Base-by-base conservation (phyloP, 2,113 vertebrate species). In the Carassius auratus region DNA sequence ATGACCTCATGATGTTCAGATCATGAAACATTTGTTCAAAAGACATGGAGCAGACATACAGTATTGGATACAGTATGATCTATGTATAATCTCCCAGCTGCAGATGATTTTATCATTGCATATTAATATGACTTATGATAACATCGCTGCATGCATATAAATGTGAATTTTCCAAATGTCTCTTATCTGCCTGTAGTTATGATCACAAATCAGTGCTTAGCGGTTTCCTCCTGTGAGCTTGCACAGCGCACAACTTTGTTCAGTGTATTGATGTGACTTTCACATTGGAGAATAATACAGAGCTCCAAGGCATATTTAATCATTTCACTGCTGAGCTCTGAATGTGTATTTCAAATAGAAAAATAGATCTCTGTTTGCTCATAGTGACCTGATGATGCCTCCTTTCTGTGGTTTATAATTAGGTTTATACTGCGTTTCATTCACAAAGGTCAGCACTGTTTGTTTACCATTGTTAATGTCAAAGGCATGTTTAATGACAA, bases 201-300 rank as follows among this genome's bases (percentile, higher is more conserved):
- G 75, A 68, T 48, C 83, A 68, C 83, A 77, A 52, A 57, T 78
- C 74, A 23, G 12, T 55, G 14, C 69, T 75, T 57, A 64, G 23
- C 15, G 8, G 10, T 12, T 14, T 61, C 42, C 52, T 8, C n/a
- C 38, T 48, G 50, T 45, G 50, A 6, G 76, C 3, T 23, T 8
- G 30, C 66, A 21, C 76, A 50, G 66, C 12, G 2, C 71, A 64
- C 36, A 48, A 14, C 50, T 85, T 73, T 81, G 52, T 33, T 30
- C 23, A 48, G 50, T 15, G n/a, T 69, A 26, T 61, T 50, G 26
- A 61, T 61, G 64, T 71, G 52, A 50, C 12, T 76, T 76, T 33
- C 23, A 33, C 62, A 81, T 23, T 48, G 5, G 77, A 45, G 36
- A 38, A 80, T 21, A 45, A 81, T 13, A 13, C 14, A 26, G 42